Evolutionary conservation across 2,888 invertebrate species (phyloP).

Genomic region (Xylota sylvarum): DNA sequence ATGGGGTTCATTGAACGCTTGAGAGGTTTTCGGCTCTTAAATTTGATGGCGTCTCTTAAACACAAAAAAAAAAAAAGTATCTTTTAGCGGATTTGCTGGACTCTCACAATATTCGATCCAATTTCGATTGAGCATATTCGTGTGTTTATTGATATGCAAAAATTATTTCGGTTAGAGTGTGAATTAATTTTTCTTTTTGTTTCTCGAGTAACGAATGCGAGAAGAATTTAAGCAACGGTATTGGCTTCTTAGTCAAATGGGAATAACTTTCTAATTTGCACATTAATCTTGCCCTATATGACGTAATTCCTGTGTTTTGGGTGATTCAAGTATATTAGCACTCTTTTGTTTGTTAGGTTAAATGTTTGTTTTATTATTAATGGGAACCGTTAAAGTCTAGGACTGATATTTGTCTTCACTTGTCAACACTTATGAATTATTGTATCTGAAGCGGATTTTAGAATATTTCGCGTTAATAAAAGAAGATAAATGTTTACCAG

Average conservation of each 20-base stretch:
- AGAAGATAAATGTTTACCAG: background rate
- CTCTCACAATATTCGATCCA: constrained; percentile 22
- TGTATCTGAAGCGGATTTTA: background rate
- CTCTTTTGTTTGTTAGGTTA: background rate
- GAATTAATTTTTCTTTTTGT: constrained; percentile 6
- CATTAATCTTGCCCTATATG: constrained; percentile 50
- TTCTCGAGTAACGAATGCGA: background rate
- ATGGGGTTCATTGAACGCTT: constrained; percentile 71
- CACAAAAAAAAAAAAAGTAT: background rate
- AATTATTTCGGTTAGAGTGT: constrained; percentile 14
- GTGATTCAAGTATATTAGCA: constrained; percentile 11
- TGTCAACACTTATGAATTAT: constrained; percentile 2
- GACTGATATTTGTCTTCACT: background rate
- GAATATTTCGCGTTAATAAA: background rate
- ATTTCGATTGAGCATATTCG: constrained; percentile 15
- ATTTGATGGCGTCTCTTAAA: constrained; percentile 35
- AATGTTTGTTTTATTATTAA: constrained; percentile 2
- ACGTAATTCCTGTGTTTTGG: constrained; percentile 29
- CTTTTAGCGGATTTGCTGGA: background rate
- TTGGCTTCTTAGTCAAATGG: constrained; percentile 8
- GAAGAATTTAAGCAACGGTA: constrained; percentile 33
- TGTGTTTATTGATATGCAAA: constrained; percentile 39
- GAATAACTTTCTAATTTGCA: constrained; percentile 50
- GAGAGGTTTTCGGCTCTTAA: constrained; percentile 47
- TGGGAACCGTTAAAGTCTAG: constrained; percentile 7